Conservation (phyloP, 2,797 vertebrate species). For the Leptodactylus fallax region DNA sequence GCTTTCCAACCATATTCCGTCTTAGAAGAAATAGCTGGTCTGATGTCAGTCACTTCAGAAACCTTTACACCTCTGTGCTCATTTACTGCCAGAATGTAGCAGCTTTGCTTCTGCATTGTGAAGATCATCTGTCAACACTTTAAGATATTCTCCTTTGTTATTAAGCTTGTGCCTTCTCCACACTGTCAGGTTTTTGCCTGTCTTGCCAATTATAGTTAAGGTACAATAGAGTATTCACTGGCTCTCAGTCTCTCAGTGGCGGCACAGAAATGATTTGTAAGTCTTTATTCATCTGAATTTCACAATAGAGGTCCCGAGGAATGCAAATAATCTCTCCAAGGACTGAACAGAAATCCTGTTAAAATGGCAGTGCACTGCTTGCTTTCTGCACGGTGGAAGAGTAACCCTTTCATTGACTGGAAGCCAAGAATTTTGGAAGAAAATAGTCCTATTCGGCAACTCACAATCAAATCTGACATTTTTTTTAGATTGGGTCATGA, state of each 20-base stretch:
- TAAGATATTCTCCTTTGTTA: conserved; percentile 97
- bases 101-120: conserved; percentile 95
- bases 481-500: background rate
- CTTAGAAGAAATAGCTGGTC: conserved; percentile 87
- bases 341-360: conserved; percentile 87
- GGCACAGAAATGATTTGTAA: conserved; percentile 98
- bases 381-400: conserved; percentile 81
- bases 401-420: conserved; percentile 47
- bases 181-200: conserved; percentile 91
- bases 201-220: conserved; percentile 99
- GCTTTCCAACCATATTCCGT: conserved; percentile 73
- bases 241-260: conserved; percentile 98
- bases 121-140: conserved; percentile 99
- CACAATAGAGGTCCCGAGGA: conserved; percentile 97
- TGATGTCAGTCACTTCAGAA: conserved; percentile 95
- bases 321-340: conserved; percentile 97
- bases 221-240: conserved; percentile 99
- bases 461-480: background rate
- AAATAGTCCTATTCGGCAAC: background rate
- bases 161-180: conserved; percentile 91
- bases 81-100: conserved; percentile 92
- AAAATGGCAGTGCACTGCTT: conserved; percentile 89
- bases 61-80: conserved; percentile 94
- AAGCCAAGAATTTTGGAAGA: background rate
- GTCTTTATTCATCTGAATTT: conserved; percentile 97